A percentile compares a stretch with the other conserved stretches of the same genome.
Evolutionary conservation across 2,113 vertebrate genomes (phyloP).

Genomic region (Lepisosteus osseus): DNA sequence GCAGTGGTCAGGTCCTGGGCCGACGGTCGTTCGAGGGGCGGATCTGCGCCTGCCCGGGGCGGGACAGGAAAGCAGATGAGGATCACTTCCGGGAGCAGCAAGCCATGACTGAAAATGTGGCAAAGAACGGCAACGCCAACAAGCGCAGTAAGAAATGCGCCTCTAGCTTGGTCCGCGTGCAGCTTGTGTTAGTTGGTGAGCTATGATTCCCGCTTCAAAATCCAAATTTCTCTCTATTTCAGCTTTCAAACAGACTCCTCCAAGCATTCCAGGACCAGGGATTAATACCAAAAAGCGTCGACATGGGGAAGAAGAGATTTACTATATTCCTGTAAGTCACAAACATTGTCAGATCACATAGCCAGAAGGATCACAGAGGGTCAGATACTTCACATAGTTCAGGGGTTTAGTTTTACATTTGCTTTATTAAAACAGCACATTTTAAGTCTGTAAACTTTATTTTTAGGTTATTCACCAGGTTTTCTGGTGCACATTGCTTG

Average conservation of each 20-base stretch:
- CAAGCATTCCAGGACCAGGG: constrained; percentile 74
- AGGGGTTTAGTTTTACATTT: too few species aligned
- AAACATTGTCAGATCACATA: background rate
- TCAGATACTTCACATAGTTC: too few species aligned
- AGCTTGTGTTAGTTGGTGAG: too few species aligned
- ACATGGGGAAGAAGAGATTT: constrained; percentile 89
- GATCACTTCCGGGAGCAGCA: constrained; percentile 95
- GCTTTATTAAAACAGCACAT: too few species aligned
- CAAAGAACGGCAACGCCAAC: constrained; percentile 77
- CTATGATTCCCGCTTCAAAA: background rate
- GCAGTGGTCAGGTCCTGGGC: constrained; percentile 71
- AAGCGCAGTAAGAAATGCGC: constrained; percentile 76
- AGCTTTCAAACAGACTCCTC: constrained; percentile 92
- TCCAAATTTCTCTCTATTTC: constrained; percentile 12
- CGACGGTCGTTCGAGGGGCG: constrained; percentile 76
- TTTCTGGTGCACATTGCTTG: too few species aligned
- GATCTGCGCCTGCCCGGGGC: constrained; percentile 93
- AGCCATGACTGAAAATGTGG: constrained; percentile 79
- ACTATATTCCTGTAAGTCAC: constrained; percentile 86
- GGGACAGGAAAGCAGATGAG: constrained; percentile 92
- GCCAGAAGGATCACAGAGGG: too few species aligned
- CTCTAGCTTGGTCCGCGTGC: too few species aligned
- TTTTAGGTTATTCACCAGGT: too few species aligned
- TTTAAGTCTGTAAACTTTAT: too few species aligned
- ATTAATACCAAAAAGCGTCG: constrained; percentile 82